Conservation (phyloP, 2,888 invertebrate genomes). For the Zygaena filipendulae region DNA sequence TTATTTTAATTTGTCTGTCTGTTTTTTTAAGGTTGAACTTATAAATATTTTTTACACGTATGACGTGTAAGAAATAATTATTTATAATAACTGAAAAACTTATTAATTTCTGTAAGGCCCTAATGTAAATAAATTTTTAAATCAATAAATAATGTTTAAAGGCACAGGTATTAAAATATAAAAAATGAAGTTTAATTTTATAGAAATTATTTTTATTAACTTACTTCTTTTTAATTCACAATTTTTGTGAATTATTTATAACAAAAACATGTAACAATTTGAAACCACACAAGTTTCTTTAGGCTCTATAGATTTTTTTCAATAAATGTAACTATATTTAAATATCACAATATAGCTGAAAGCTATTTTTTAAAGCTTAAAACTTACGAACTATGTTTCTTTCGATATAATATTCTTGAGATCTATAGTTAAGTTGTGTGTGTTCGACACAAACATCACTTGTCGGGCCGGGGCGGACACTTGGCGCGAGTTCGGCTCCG, state of each 20-base stretch:
- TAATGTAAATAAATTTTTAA: no score
- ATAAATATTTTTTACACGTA: no score
- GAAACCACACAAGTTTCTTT: conserved; percentile 36
- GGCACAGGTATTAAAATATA: no score
- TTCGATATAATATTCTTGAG: conserved; percentile 47
- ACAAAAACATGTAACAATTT: conserved; percentile 60
- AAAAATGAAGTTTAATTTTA: no score
- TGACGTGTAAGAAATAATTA: no score
- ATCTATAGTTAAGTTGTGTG: conserved; percentile 45
- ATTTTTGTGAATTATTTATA: conserved; percentile 54
- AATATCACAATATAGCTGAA: conserved; percentile 63
- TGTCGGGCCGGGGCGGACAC: conserved; percentile 45
- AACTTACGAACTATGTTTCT: conserved; percentile 54
- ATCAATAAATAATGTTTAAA: no score
- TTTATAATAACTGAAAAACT: no score
- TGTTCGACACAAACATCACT: conserved; percentile 48
- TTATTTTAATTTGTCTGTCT: no score
- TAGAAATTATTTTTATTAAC: conserved; percentile 58
- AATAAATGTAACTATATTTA: conserved; percentile 64
- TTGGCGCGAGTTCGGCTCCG: conserved; percentile 46
- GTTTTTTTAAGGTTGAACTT: no score
- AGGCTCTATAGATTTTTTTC: conserved; percentile 53
- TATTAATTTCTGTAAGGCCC: no score
- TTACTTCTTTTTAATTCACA: conserved; percentile 52
- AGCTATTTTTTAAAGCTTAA: conserved; percentile 65